Evolutionary conservation across 2,888 invertebrate species (phyloP).

Genomic region (Neoitamus cyanurus): DNA sequence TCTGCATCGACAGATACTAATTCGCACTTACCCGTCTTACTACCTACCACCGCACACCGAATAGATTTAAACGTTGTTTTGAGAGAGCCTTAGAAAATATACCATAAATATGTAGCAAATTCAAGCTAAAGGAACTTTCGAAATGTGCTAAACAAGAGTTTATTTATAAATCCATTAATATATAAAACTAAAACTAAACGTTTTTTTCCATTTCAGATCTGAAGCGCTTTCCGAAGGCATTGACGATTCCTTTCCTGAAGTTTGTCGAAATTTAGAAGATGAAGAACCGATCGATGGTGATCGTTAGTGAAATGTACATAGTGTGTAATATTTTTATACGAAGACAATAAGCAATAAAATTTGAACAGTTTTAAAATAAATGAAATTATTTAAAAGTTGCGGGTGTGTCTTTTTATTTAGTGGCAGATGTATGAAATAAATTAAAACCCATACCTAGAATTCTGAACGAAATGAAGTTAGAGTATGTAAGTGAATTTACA

Average conservation of each 20-base stretch:
- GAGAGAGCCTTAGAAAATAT: too few relatives aligned
- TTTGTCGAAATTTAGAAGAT: constrained; percentile 59
- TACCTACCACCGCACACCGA: too few relatives aligned
- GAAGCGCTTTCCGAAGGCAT: constrained; percentile 58
- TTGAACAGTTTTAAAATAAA: constrained; percentile 41
- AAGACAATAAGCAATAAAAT: constrained; percentile 45
- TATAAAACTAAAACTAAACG: background rate
- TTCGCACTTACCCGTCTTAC: too few relatives aligned
- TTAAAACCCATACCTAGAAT: too few relatives aligned
- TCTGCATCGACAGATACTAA: too few relatives aligned
- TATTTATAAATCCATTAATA: background rate
- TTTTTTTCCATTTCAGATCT: constrained; percentile 57
- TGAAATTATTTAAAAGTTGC: constrained; percentile 8
- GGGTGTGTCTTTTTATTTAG: background rate
- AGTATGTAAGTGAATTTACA: too few relatives aligned
- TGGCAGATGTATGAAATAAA: too few relatives aligned
- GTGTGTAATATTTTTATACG: constrained; percentile 48
- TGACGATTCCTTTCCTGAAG: constrained; percentile 62
- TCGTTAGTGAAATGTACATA: constrained; percentile 57
- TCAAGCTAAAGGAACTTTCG: too few relatives aligned
- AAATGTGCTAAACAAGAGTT: too few relatives aligned
- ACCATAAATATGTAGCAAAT: too few relatives aligned
- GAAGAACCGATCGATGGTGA: constrained; percentile 62
- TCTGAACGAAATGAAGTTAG: too few relatives aligned
- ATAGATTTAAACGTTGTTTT: too few relatives aligned